Evolutionary conservation across 37 sponge, comb jelly and placozoan genomes (phyloP).

Genomic region (Mnemiopsis leidyi): DNA sequence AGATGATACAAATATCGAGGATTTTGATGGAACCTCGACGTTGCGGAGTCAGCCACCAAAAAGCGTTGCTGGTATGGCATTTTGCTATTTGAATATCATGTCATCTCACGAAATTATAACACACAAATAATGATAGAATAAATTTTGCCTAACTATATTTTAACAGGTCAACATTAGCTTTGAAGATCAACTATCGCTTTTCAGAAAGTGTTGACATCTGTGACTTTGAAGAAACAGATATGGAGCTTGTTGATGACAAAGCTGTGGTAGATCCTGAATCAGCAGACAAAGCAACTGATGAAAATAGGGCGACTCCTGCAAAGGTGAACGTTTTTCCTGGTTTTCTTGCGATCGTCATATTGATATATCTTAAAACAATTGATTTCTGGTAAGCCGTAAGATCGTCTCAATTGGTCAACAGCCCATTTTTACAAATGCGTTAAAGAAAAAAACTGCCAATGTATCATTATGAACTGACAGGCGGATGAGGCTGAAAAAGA

Average conservation of each 20-base stretch:
- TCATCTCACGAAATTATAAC: too few relatives aligned
- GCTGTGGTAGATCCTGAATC: conserved; percentile 8
- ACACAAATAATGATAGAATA: too few relatives aligned
- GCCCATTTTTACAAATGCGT: too few relatives aligned
- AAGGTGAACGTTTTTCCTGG: not conserved
- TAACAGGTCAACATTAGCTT: too few relatives aligned
- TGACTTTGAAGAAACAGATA: conserved; percentile 25
- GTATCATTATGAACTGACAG: not conserved
- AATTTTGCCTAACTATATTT: too few relatives aligned
- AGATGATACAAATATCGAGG: conserved; percentile 47
- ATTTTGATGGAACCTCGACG: conserved; percentile 12
- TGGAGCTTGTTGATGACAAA: not conserved
- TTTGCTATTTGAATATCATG: too few relatives aligned
- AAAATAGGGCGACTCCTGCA: not conserved
- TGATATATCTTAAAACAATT: too few relatives aligned
- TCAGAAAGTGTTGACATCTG: conserved; percentile 42
- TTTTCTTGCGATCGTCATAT: not conserved
- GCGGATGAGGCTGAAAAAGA: not conserved
- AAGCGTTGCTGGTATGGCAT: conserved; percentile 48
- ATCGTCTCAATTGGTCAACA: too few relatives aligned
- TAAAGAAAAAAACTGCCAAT: not conserved
- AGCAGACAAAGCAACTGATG: too few relatives aligned
- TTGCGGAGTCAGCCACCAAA: not conserved
- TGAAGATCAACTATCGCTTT: too few relatives aligned
- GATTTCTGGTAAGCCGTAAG: too few relatives aligned